Evolutionary conservation across 2,113 vertebrate genomes (phyloP).

Genomic region (Plotosus lineatus): DNA sequence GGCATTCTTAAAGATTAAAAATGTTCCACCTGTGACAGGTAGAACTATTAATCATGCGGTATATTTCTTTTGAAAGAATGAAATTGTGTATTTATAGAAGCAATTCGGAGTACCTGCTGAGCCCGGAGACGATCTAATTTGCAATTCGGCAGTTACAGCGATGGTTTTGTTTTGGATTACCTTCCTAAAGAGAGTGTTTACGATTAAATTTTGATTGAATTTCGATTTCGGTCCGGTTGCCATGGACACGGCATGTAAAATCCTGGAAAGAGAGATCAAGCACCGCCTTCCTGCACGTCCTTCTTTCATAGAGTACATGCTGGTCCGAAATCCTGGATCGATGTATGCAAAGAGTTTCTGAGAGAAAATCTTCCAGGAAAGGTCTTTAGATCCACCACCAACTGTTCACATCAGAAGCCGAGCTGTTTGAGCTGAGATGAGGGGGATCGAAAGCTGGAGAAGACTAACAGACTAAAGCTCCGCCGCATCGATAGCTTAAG

Average conservation of each 20-base stretch:
- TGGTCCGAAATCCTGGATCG: background rate
- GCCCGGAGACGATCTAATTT: conserved; percentile 40
- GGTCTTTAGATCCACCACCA: conserved; percentile 8
- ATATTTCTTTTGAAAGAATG: conserved; percentile 56
- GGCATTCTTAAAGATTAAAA: conserved; percentile 55
- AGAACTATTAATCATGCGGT: conserved; percentile 53
- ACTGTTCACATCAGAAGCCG: background rate
- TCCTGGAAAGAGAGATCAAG: background rate
- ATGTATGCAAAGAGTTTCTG: background rate
- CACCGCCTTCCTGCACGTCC: background rate
- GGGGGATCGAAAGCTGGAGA: background rate
- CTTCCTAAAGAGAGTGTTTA: conserved; percentile 46
- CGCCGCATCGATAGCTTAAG: background rate
- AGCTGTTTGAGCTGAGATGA: background rate
- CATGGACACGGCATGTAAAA: conserved; percentile 19
- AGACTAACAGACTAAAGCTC: background rate
- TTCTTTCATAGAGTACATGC: background rate
- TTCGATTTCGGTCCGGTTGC: conserved; percentile 42
- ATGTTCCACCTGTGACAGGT: conserved; percentile 55
- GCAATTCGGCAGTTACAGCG: conserved; percentile 23
- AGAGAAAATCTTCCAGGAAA: background rate
- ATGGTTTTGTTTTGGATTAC: conserved; percentile 53
- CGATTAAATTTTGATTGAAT: conserved; percentile 35
- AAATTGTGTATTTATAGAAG: conserved; percentile 57
- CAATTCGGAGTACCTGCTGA: conserved; percentile 43